Base-by-base conservation (phyloP, 1,140 invertebrate genomes). In the Zophobas morio region DNA sequence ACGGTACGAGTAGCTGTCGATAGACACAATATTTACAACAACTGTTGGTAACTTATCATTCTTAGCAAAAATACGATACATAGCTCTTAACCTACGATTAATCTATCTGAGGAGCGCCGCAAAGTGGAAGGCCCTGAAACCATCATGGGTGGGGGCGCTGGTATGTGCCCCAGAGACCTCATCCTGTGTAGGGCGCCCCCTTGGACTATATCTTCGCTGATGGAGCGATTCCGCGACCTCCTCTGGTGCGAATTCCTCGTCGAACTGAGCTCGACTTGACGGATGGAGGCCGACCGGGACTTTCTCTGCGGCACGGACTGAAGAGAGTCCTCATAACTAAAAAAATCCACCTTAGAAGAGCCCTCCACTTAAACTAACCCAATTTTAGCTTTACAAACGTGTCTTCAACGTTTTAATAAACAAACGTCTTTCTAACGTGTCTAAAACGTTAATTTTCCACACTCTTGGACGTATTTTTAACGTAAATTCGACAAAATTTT, bases 291-390 rank as follows among this genome's bases (percentile, higher is more conserved):
- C 6, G 76, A 70, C 77, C 5, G 71, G 49, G 70, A 75, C 71
- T 46, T 78, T 49, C 2, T 74, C 47, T 79, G 79, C 1, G 80
- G 77, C 3, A 80, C 57, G 42, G 81, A 82, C 66, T 82, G 81
- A 0, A 82, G 46, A 0, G 81, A 82, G 42, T 82, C 81, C 40
- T 82, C 81, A 51, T 82, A 82, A 66, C 81, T 82, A 54, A 56
- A 77, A 71, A 1, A 76, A 34, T 2, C 2, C 6, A 63, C 6
- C 20, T 54, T 51, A 6, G 6, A 72, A 72, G 32, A 72, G 20
- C 20, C 3, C 8, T 8, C 70, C 1, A 40, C 35, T 37, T 8
- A 33, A 8, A 6, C 35, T 6, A 46, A 20, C 33, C n/a, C 2
- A 70, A 34, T 35, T 20, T 74, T 53, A 74, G 20, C 32, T 60